Base-by-base conservation (phyloP, 2,888 invertebrate species). In the Amitus sp. region DNA sequence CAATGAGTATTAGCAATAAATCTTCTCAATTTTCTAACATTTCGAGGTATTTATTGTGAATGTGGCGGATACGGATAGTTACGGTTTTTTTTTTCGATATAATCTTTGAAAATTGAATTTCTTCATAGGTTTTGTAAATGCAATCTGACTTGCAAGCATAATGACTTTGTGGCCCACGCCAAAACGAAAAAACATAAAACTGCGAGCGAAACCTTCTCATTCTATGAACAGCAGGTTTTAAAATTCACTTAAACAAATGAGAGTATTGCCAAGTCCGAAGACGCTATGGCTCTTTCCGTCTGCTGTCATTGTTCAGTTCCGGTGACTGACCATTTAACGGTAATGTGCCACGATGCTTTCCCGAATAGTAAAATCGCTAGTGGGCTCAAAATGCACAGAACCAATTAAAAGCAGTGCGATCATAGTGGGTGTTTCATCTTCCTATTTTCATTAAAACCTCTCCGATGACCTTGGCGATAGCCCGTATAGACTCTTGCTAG, bases 401-500 rank as follows among this genome's bases (percentile, higher is more conserved):
- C 65, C 2, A 72, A 72, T 52, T 72, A n/a, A n/a, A n/a, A n/a
- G 69, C 46, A 61, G 63, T 10, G 47, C 50, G 9, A 39, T 69
- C 0, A 69, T 72, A 13, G 66, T 62, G 40, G 67, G 65, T 27
- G 59, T 71, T 34, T 33, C 68, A 9, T 45, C 46, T n/a, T 63
- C 65, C 20, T 52, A 62, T 34, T 67, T 71, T 43, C 27, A 45
- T 13, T 27, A 53, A 20, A 53, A 62, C 5, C 47, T 72, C 12
- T 37, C 49, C n/a, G 30, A 46, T 33, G 70, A 73, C 46, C 59
- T 73, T 20, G 65, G 64, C n/a, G 60, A 68, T 45, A 17, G 48
- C 9, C 66, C 64, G 13, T 73, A 47, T 40, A 70, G 70, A 42
- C 19, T 72, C 13, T 37, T 72, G 12, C 47, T 72, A n/a, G 72